These are phyloP conservation scores for Phenganax stokvisi DNA, from an alignment of 92 coral and sea anemone species.

Conservation along the genomic window DNA sequence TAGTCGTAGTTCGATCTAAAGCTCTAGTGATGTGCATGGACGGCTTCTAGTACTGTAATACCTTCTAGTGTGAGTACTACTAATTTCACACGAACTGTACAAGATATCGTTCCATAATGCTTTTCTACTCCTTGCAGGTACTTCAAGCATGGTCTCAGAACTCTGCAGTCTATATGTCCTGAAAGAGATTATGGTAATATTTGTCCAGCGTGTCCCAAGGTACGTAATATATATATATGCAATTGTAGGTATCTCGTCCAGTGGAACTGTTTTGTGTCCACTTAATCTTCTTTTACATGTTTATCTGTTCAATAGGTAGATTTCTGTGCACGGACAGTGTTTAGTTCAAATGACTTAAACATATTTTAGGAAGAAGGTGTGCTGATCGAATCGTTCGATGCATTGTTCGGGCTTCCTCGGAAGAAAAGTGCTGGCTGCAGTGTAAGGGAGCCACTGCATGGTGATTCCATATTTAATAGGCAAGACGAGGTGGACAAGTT, in stretches of 20 bases:
- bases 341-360: not conserved
- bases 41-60: too few species aligned
- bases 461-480: not conserved
- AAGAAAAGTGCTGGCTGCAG: constrained; percentile 13
- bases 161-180: not conserved
- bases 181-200: constrained; percentile 13
- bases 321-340: not conserved
- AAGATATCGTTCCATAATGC: not conserved
- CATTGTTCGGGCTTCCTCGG: constrained; percentile 16
- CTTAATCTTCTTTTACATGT: not conserved
- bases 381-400: constrained; percentile 21
- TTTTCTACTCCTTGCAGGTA: not conserved
- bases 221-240: not conserved
- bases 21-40: too few species aligned
- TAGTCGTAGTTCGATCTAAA: too few species aligned
- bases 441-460: not conserved
- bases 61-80: not conserved
- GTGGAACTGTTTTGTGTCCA: not conserved
- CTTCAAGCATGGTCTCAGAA: constrained; percentile 3
- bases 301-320: not conserved
- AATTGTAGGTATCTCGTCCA: not conserved
- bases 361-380: not conserved
- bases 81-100: not conserved
- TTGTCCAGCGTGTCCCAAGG: constrained; percentile 5
- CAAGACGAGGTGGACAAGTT: constrained; percentile 13